These are phyloP conservation scores for Ophion costatus DNA, from an alignment of 2,888 invertebrate species.

Conservation along the genomic window DNA sequence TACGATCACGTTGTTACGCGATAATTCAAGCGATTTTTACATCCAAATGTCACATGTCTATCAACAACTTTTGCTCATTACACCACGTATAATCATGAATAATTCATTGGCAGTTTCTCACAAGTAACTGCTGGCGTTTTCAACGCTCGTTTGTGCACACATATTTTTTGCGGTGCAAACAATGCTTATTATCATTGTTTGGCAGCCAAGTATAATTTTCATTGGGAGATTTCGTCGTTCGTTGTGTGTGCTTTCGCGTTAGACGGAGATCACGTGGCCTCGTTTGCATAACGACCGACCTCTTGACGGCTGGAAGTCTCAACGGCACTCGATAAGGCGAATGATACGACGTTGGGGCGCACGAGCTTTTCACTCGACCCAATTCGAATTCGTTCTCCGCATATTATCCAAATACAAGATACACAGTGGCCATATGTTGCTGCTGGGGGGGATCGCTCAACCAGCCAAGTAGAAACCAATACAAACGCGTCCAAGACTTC, in stretches of 20 bases:
- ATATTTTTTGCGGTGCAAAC: not conserved
- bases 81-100: constrained; percentile 29
- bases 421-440: not conserved
- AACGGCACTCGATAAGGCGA: constrained; percentile 41
- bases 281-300: constrained; percentile 48
- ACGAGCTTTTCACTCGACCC: constrained; percentile 46
- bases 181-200: constrained; percentile 44
- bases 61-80: constrained; percentile 14
- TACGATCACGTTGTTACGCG: not conserved
- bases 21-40: not conserved
- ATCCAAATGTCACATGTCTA: not conserved
- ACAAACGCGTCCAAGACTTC: constrained; percentile 51
- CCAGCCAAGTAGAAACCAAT: not conserved
- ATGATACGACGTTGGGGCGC: constrained; percentile 12
- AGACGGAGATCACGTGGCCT: constrained; percentile 45
- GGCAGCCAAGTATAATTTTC: constrained; percentile 44
- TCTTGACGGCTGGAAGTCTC: constrained; percentile 39
- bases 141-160: not conserved
- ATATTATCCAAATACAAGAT: constrained; percentile 2
- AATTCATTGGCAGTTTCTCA: constrained; percentile 52
- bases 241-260: constrained; percentile 6
- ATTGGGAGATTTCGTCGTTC: constrained; percentile 49
- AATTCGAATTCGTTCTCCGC: constrained; percentile 40
- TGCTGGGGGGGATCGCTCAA: constrained; percentile 1
- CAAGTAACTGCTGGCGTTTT: constrained; percentile 16